These are phyloP conservation scores for Apodemus sylvaticus DNA, from an alignment of 2,113 vertebrate genomes.

Conservation along the genomic window DNA sequence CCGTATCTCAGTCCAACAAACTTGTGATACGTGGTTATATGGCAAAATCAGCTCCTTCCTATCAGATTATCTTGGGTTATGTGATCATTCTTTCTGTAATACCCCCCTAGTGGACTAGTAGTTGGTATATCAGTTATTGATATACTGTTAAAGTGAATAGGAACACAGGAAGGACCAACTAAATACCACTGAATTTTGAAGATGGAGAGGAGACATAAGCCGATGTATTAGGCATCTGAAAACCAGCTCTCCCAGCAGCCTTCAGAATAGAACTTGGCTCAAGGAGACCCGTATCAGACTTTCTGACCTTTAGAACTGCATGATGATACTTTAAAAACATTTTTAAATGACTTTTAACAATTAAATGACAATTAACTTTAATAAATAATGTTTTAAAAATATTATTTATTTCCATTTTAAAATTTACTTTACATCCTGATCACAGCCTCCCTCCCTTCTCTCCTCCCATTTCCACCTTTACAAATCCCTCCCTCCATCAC, in stretches of 20 bases:
- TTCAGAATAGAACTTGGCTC: neutral
- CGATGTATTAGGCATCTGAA: neutral
- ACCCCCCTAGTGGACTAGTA: too few relatives aligned
- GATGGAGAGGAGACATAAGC: neutral
- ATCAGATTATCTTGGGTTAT: neutral
- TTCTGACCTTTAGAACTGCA: neutral
- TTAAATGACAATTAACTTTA: neutral
- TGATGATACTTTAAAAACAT: neutral
- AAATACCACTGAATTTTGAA: neutral
- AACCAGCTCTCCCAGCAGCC: neutral
- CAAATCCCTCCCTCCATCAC: too few relatives aligned
- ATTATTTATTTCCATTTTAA: too few relatives aligned
- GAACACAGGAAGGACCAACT: neutral
- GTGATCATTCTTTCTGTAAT: too few relatives aligned
- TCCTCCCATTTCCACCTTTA: too few relatives aligned
- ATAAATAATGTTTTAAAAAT: too few relatives aligned
- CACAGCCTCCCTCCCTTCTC: too few relatives aligned
- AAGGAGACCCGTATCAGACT: neutral
- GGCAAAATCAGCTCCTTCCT: too few relatives aligned
- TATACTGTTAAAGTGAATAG: neutral
- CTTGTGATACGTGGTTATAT: too few relatives aligned
- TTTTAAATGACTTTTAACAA: neutral
- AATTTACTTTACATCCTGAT: too few relatives aligned
- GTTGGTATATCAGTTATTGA: too few relatives aligned
- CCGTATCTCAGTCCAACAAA: neutral